Conservation (phyloP, 37 sponge, comb jelly and placozoan genomes). For the Beroe forskalii region DNA sequence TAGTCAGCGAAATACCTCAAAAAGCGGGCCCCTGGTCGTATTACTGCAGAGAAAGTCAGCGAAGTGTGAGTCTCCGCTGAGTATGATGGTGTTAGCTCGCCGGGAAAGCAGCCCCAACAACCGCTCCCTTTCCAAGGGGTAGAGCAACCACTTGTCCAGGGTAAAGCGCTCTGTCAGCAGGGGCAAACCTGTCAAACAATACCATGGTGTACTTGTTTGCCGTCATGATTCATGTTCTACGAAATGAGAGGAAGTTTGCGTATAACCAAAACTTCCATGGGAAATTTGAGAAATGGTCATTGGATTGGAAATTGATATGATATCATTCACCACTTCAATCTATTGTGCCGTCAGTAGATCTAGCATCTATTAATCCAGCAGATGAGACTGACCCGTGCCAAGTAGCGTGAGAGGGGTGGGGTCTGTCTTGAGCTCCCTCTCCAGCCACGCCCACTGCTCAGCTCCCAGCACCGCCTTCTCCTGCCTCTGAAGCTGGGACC, state of each 20-base stretch:
- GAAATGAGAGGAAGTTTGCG: no score
- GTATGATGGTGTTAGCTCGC: slow-evolving; percentile 44
- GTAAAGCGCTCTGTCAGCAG: slow-evolving; percentile 5
- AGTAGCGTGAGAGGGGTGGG: slow-evolving; percentile 25
- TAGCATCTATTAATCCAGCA: no score
- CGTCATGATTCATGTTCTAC: no score
- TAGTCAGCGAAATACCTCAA: no score
- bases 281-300: no score
- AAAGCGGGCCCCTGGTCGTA: slow-evolving; percentile 35
- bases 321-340: no score
- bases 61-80: slow-evolving; percentile 64
- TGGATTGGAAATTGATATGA: no score
- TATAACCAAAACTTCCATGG: no score
- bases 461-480: slow-evolving; percentile 9
- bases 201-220: no score
- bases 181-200: slow-evolving; percentile 11
- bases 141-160: slow-evolving; percentile 52
- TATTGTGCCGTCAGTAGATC: no score
- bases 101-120: slow-evolving; percentile 22
- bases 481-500: slow-evolving; percentile 4
- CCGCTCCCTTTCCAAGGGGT: slow-evolving; percentile 51
- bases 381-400: slow-evolving; percentile 61
- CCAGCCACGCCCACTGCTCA: slow-evolving; percentile 64
- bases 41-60: slow-evolving; percentile 22
- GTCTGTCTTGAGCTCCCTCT: slow-evolving; percentile 15